These are phyloP conservation scores for Hystrix brachyura DNA, from an alignment of 2,113 vertebrate species.

Conservation along the genomic window DNA sequence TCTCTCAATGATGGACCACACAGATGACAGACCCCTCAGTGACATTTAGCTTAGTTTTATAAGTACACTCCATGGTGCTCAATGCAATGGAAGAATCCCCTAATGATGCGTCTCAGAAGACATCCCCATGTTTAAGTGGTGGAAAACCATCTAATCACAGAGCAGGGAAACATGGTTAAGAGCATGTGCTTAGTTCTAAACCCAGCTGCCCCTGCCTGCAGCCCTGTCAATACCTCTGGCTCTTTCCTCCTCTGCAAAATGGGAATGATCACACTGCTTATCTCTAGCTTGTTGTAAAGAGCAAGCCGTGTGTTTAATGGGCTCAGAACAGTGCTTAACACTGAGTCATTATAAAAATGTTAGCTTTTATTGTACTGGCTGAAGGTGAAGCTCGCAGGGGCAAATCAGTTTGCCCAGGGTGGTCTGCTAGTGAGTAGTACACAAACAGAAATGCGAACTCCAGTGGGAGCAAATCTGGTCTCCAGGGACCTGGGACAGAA, in stretches of 20 bases:
- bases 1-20: no score
- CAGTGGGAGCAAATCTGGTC: neutral
- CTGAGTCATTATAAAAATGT: neutral
- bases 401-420: no score
- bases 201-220: neutral
- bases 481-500: neutral
- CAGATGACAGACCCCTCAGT: neutral
- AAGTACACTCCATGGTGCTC: neutral
- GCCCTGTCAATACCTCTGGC: neutral
- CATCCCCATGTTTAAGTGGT: neutral
- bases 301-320: neutral
- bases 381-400: neutral
- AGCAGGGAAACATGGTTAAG: no score
- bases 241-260: neutral
- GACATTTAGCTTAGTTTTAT: neutral
- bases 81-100: neutral
- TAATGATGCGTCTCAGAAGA: neutral
- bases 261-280: neutral
- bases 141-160: neutral
- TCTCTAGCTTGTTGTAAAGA: neutral
- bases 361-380: neutral
- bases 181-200: neutral
- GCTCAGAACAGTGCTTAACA: neutral
- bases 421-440: neutral
- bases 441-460: neutral